These are phyloP conservation scores for Vulpes vulpes DNA, from an alignment of 2,113 vertebrate species.

Conservation along the genomic window DNA sequence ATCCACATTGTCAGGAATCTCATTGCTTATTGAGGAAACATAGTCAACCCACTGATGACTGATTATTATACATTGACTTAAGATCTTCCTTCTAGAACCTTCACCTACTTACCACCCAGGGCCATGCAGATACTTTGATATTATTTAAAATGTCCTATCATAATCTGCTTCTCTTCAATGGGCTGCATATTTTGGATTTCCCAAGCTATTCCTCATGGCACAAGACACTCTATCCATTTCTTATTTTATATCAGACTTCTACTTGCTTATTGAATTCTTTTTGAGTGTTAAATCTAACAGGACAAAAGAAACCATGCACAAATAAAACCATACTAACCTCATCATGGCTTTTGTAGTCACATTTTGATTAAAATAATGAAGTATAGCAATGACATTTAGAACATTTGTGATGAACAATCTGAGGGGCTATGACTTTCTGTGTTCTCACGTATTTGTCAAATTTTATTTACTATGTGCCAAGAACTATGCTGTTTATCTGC, in stretches of 20 bases:
- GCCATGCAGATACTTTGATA: not conserved
- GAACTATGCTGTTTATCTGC: not conserved
- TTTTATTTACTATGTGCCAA: not conserved
- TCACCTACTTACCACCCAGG: not conserved
- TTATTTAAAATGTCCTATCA: slow-evolving; percentile 18
- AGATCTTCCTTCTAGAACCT: not conserved
- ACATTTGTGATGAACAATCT: not conserved
- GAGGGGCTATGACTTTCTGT: not conserved
- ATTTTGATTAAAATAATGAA: slow-evolving; percentile 52
- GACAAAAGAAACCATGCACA: not conserved
- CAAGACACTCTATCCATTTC: not conserved
- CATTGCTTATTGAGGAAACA: not conserved
- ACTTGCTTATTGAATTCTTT: not conserved
- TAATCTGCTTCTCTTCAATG: not conserved
- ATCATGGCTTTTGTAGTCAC: not conserved
- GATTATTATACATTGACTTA: not conserved
- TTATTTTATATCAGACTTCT: not conserved
- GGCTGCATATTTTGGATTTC: not conserved
- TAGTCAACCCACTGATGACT: not conserved
- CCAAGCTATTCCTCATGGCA: not conserved
- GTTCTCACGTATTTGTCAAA: not conserved
- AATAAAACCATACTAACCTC: not conserved
- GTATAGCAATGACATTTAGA: not conserved
- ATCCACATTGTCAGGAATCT: not conserved
- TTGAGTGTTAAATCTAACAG: not conserved